A percentile compares a stretch with the other conserved stretches of the same genome.
Evolutionary conservation across 2,888 invertebrate species (phyloP).

Genomic region (Ectemnius lituratus): DNA sequence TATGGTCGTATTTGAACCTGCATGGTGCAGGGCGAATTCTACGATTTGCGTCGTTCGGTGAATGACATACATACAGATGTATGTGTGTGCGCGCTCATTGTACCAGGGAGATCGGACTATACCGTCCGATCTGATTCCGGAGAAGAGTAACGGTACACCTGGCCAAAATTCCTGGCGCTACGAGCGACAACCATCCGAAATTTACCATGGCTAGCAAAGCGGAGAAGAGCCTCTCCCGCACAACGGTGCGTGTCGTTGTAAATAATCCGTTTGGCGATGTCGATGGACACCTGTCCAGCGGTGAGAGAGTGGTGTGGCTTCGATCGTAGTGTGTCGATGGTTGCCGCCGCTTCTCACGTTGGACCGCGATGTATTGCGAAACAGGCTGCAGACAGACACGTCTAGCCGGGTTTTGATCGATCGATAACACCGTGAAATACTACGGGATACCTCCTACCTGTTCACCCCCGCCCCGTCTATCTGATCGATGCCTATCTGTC

Average conservation of each 20-base stretch:
- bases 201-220: not conserved
- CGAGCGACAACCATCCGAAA: not conserved
- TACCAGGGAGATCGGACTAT: too few species aligned
- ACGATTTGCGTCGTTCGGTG: not conserved
- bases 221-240: too few species aligned
- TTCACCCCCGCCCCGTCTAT: constrained; percentile 10
- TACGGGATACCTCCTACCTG: constrained; percentile 12
- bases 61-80: too few species aligned
- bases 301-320: not conserved
- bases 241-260: constrained; percentile 7
- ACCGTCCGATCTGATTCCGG: not conserved
- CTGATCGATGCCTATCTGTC: constrained; percentile 40
- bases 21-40: not conserved
- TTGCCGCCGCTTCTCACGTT: constrained; percentile 24
- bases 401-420: constrained; percentile 45
- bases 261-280: constrained; percentile 41
- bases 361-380: constrained; percentile 37
- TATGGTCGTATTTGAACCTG: not conserved
- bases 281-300: constrained; percentile 40
- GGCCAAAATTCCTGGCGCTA: not conserved
- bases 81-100: too few species aligned
- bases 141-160: not conserved
- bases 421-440: constrained; percentile 40
- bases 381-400: constrained; percentile 40
- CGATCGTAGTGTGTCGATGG: too few species aligned